Conservation (phyloP, 2,113 vertebrate genomes). For the Astur gentilis region DNA sequence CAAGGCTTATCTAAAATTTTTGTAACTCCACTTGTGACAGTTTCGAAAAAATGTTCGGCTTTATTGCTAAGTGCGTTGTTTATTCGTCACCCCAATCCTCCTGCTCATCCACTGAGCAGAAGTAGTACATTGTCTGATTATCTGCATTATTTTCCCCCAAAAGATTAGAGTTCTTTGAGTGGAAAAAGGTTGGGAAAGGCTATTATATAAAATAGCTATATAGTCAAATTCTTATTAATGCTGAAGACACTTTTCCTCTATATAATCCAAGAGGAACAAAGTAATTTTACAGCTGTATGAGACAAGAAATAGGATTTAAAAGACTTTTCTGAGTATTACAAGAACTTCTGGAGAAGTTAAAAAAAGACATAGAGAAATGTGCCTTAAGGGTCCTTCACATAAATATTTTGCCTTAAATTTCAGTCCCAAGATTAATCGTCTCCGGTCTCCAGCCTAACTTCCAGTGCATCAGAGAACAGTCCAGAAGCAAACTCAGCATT, state of each 20-base stretch:
- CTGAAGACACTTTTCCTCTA: slow-evolving; percentile 1
- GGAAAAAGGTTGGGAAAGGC: background rate
- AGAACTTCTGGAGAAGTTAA: slow-evolving; percentile 52
- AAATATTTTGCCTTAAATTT: slow-evolving; percentile 45
- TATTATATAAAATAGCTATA: background rate
- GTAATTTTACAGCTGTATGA: background rate
- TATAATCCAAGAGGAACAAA: slow-evolving; percentile 10
- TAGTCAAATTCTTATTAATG: background rate
- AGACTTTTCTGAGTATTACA: slow-evolving; percentile 13
- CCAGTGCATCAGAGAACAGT: background rate
- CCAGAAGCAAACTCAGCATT: slow-evolving; percentile 48
- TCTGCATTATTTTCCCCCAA: background rate
- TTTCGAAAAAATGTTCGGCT: background rate
- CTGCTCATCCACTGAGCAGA: background rate
- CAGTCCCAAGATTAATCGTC: slow-evolving; percentile 21
- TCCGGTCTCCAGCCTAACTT: background rate
- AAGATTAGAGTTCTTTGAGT: background rate
- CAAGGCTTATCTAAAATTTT: background rate
- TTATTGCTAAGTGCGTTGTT: background rate
- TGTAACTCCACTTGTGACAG: background rate
- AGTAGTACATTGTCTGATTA: background rate
- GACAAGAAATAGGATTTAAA: slow-evolving; percentile 36
- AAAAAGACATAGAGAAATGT: slow-evolving; percentile 31
- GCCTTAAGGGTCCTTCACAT: slow-evolving; percentile 37
- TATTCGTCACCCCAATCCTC: background rate